Evolutionary conservation across 2,113 vertebrate species (phyloP).

Genomic region (Turdus rufiventris): DNA sequence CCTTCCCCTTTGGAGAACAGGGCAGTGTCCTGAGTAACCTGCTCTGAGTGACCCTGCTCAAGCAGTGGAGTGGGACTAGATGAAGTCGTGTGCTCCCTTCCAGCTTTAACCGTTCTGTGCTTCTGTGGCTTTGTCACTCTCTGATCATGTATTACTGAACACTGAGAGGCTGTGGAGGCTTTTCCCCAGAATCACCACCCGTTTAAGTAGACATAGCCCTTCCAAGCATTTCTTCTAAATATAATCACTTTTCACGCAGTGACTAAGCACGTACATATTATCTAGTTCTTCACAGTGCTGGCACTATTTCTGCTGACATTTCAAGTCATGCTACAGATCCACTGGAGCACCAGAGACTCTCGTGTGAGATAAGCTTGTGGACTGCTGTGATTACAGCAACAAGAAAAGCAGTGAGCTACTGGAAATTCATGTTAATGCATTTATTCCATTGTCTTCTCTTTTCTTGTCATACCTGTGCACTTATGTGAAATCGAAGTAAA

Average conservation of each 20-base stretch:
- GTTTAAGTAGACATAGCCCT: background rate
- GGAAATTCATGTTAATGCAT: background rate
- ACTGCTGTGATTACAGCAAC: background rate
- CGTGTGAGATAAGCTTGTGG: background rate
- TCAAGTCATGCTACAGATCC: background rate
- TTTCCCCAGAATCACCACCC: background rate
- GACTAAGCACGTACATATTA: background rate
- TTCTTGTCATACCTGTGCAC: background rate
- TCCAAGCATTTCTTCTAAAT: background rate
- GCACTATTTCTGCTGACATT: background rate
- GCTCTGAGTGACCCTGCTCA: background rate
- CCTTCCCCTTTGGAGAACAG: background rate
- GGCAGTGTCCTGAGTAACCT: background rate
- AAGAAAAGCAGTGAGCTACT: background rate
- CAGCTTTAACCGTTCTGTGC: background rate
- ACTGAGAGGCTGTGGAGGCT: background rate
- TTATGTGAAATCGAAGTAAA: background rate
- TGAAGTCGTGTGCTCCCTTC: background rate
- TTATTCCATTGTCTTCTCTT: background rate
- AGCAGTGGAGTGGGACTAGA: background rate
- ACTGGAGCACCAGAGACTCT: background rate
- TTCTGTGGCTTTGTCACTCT: background rate
- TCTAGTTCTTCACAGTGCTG: background rate
- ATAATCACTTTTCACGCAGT: background rate
- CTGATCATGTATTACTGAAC: background rate